Base-by-base conservation (phyloP, 2,888 invertebrate genomes). In the Ommatoiulus sabulosus region DNA sequence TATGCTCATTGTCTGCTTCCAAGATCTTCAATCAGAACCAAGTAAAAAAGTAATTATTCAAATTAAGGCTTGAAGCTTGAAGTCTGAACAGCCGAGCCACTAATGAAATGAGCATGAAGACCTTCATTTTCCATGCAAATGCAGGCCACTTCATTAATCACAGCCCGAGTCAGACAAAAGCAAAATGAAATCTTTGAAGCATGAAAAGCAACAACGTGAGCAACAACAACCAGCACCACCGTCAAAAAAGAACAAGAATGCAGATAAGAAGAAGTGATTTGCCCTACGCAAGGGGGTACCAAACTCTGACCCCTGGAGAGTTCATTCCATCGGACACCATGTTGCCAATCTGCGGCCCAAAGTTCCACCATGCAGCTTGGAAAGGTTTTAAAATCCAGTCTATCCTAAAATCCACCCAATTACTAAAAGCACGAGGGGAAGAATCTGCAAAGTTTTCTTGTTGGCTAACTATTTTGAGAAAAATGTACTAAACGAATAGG, bases 241-340 rank as follows among this genome's bases (percentile, higher is more conserved):
- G 35, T 57, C 57, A 80, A 12, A 35, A 80, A 8, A 80, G 35
- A 20, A 12, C 35, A 35, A 80, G 80, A 80, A 80, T 80, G 80
- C 80, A 80, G 80, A 80, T 80, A 80, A 80, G 80, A 24, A 72
- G 72, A 80, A 80, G 24, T 35, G 80, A 80, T 80, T 80, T 80
- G 80, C 24, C 35, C 35, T 35, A 35, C 80, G 35, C 80, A 3
- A 80, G 72, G 24, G 80, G 72, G 72, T 72, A 80, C 80, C 80
- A 24, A 35, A 35, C 80, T 80, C 10, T 80, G 80, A 80, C 24
- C 80, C 80, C 80, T 80, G 35, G 24, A 80, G 80, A 80, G 80
- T 80, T 80, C 80, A 80, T 80, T 35, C 80, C 80, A 80, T 80
- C 35, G 35, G 80, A 80, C 24, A 35, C 80, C 2, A 35, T 24